Conservation (phyloP, 2,113 vertebrate genomes). For the Syngnathus scovelli region DNA sequence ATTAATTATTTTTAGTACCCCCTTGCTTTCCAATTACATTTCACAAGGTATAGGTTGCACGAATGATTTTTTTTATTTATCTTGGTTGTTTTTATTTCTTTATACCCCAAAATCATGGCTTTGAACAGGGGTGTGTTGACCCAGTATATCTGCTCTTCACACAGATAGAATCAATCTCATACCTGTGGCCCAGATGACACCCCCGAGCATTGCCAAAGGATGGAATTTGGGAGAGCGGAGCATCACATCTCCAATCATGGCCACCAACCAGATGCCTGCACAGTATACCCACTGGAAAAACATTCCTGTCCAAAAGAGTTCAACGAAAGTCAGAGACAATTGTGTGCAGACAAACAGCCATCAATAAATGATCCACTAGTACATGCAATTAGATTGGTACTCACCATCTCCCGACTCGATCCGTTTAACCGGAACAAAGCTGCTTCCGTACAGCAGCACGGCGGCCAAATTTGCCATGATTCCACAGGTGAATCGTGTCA, state of each 20-base stretch:
- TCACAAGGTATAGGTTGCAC: too few relatives aligned
- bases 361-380: not conserved
- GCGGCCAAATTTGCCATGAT: slow-evolving; percentile 72
- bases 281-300: slow-evolving; percentile 89
- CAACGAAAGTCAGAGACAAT: not conserved
- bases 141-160: too few relatives aligned
- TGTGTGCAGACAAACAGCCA: not conserved
- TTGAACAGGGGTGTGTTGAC: too few relatives aligned
- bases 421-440: slow-evolving; percentile 82
- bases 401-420: slow-evolving; percentile 85
- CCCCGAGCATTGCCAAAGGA: slow-evolving; percentile 85
- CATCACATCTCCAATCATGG: slow-evolving; percentile 75
- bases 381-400: not conserved
- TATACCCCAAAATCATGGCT: too few relatives aligned
- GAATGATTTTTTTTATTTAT: too few relatives aligned
- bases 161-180: slow-evolving; percentile 12
- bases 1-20: too few relatives aligned
- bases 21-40: too few relatives aligned
- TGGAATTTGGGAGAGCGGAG: slow-evolving; percentile 77
- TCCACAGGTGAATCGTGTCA: slow-evolving; percentile 66
- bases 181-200: slow-evolving; percentile 88
- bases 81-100: too few relatives aligned
- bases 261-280: slow-evolving; percentile 78
- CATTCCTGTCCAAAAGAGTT: slow-evolving; percentile 71
- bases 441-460: slow-evolving; percentile 81